phyloP scores from a whole-genome alignment of 23 tunicate species.

The Styela clava region DNA sequence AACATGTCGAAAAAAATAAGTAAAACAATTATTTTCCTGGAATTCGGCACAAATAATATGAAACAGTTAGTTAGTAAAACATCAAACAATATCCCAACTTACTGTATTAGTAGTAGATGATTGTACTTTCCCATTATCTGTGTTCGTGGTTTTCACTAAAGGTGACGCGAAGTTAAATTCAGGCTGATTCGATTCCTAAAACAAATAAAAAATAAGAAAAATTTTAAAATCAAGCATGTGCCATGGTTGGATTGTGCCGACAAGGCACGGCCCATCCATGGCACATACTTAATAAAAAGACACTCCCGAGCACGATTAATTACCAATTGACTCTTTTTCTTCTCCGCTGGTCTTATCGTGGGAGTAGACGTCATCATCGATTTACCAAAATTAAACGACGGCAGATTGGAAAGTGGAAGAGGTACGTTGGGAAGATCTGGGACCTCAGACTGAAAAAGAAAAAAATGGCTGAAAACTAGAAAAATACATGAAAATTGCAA shows the following conservation, averaged over 20 bases:
- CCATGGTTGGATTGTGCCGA: too few species aligned
- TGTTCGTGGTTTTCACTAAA: constrained; percentile 1
- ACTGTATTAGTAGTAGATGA: constrained; percentile 17
- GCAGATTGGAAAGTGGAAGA: constrained; percentile 31
- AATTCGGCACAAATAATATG: too few species aligned
- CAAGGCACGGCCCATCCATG: too few species aligned
- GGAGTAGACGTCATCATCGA: constrained; percentile 42
- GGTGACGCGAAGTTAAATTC: constrained; percentile 27
- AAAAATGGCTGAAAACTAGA: too few species aligned
- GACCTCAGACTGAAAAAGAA: neutral
- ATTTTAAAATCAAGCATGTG: neutral
- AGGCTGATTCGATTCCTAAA: neutral
- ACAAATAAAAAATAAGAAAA: neutral
- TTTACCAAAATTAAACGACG: constrained; percentile 42
- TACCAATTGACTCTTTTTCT: too few species aligned
- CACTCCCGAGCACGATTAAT: too few species aligned
- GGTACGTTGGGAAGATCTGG: constrained; percentile 36
- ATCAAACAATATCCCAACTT: too few species aligned
- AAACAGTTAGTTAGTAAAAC: too few species aligned
- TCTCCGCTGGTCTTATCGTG: constrained; percentile 1
- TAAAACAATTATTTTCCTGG: too few species aligned
- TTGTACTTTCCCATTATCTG: neutral
- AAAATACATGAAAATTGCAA: neutral
- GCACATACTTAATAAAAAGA: too few species aligned
- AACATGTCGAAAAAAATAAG: too few species aligned